Evolutionary conservation across 2,888 invertebrate species (phyloP).

Genomic region (Salpingus planirostris): DNA sequence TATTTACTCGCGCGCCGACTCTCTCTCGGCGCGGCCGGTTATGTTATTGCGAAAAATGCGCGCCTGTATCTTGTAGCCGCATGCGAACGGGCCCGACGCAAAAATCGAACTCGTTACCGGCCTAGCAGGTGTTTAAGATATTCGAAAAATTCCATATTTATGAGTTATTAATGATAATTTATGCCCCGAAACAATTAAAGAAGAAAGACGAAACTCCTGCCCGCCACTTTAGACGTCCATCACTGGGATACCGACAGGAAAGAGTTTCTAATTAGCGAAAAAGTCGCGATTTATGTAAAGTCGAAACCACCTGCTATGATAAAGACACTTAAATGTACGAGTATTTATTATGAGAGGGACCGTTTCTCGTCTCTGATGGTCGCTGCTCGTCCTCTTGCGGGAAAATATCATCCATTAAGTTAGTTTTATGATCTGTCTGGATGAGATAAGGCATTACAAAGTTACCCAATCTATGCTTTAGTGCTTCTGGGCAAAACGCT

Average conservation of each 20-base stretch:
- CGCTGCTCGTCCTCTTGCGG: no score
- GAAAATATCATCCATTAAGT: conserved; percentile 36
- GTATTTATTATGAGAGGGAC: no score
- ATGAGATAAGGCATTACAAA: conserved; percentile 40
- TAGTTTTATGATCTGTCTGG: conserved; percentile 37
- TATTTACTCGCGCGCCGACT: no score
- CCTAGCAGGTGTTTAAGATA: conserved; percentile 12
- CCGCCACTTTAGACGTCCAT: no score
- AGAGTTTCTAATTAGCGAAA: no score
- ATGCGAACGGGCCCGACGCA: conserved; percentile 4
- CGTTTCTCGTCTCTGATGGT: no score
- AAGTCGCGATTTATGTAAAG: no score
- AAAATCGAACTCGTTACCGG: conserved; percentile 10
- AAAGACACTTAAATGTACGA: no score
- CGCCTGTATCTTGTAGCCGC: no score
- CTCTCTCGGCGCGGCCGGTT: conserved; percentile 6
- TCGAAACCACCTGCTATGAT: no score
- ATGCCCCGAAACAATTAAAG: conserved; percentile 11
- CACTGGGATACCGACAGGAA: no score
- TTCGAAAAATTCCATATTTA: conserved; percentile 12
- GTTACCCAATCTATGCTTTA: conserved; percentile 41
- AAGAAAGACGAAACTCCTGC: no score
- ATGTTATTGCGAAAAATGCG: conserved; percentile 2
- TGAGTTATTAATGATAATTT: conserved; percentile 11
- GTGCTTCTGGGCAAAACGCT: conserved; percentile 25